These are phyloP conservation scores for Epistrophe eligans DNA, from an alignment of 2,888 invertebrate genomes.

Conservation along the genomic window DNA sequence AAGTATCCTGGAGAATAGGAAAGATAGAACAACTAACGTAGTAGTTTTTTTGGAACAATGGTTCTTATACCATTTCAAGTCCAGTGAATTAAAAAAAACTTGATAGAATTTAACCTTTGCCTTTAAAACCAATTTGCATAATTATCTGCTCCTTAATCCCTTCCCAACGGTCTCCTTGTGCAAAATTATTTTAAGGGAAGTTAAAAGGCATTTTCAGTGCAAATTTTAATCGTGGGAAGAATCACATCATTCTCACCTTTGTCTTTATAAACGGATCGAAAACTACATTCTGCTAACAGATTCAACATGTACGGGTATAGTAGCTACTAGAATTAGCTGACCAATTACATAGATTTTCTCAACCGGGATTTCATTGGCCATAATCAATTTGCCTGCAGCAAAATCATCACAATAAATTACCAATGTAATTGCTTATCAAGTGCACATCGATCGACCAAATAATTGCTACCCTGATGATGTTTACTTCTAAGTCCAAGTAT, in stretches of 20 bases:
- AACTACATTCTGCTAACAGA: neutral
- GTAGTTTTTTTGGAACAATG: too few relatives aligned
- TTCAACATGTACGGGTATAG: neutral
- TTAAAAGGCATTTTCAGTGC: too few relatives aligned
- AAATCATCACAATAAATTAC: slow-evolving; percentile 70
- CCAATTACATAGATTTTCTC: slow-evolving; percentile 33
- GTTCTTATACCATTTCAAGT: too few relatives aligned
- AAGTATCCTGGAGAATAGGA: too few relatives aligned
- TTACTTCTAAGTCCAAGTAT: neutral
- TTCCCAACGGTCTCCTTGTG: too few relatives aligned
- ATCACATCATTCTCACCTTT: neutral
- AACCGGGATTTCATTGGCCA: slow-evolving; percentile 6
- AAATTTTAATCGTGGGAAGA: neutral
- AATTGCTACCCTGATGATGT: slow-evolving; percentile 34
- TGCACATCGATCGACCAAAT: slow-evolving; percentile 47
- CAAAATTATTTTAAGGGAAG: too few relatives aligned
- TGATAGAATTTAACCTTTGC: too few relatives aligned
- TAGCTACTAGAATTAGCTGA: slow-evolving; percentile 6
- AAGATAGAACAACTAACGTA: too few relatives aligned
- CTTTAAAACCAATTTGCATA: too few relatives aligned
- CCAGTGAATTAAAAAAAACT: too few relatives aligned
- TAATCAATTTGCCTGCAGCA: slow-evolving; percentile 44
- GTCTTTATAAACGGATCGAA: neutral
- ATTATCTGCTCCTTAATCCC: too few relatives aligned
- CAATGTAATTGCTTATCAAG: slow-evolving; percentile 60